Conservation (phyloP, 2,797 vertebrate genomes). For the Pangasius sanitwongsei region DNA sequence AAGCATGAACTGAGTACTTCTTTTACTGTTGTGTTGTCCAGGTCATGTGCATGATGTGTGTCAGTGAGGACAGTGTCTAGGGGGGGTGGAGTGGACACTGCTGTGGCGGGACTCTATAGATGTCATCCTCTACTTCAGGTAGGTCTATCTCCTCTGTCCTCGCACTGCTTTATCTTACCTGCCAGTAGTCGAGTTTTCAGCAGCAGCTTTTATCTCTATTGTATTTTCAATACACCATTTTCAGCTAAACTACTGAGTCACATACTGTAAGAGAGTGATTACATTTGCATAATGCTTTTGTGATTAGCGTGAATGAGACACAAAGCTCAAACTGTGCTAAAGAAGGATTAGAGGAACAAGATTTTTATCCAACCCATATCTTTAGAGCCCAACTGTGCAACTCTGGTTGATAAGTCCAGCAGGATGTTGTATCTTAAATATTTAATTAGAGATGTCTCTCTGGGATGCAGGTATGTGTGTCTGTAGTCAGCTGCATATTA, state of each 20-base stretch:
- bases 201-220: neutral
- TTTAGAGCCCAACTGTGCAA: neutral
- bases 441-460: neutral
- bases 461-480: neutral
- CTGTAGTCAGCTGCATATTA: neutral
- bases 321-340: neutral
- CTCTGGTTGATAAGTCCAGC: neutral
- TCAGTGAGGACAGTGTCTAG: constrained; percentile 3
- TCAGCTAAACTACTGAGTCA: neutral
- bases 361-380: neutral
- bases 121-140: constrained; percentile 28
- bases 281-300: constrained; percentile 3
- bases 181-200: neutral
- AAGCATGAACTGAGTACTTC: neutral
- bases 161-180: neutral
- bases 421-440: neutral
- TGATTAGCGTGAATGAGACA: neutral
- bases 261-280: neutral
- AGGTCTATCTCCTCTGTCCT: neutral
- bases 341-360: neutral
- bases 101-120: constrained; percentile 1
- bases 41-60: constrained; percentile 15
- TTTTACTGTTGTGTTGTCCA: constrained; percentile 11
- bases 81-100: neutral
- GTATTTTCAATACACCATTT: neutral